Evolutionary conservation across 2,888 invertebrate species (phyloP), one percentile per base, ranked within the genome.

Genomic region (Melipona beecheii): DNA sequence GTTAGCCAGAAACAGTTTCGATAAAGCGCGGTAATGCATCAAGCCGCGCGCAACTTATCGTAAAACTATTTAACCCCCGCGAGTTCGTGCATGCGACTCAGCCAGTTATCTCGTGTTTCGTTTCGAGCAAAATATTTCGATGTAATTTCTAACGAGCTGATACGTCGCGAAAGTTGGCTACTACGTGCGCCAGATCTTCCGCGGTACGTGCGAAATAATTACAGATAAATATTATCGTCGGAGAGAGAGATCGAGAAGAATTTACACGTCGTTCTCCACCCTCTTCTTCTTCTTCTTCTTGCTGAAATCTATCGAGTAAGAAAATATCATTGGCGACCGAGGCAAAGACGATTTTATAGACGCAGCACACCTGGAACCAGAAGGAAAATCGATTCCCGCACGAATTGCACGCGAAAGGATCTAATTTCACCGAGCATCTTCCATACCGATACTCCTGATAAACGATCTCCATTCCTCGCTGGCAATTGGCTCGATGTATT

Each of bases 101-200:
- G 65, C 13, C 71, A 17, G 56, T 70, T 65, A 62, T 76, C 65
- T 74, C 70, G 70, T 19, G 56, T 76, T 78, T 70, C 80, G 77
- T 75, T 71, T 62, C 56, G 13, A 50, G 76, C 65, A 31, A 36
- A 85, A 78, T 78, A 74, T 83, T 81, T 75, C 62, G 72, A 78
- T 74, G 74, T 68, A 86, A 86, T 80, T 85, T 78, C 64, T 64
- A 81, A 81, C 86, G 62, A 77, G 79, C 76, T 76, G 85, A 78
- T 77, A 72, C 64, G 72, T 78, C 75, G 49, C 58, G 76, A 86
- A 84, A 86, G 84, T 76, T 86, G 15, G 50, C 54, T 62, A 68
- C 54, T 62, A 68, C 71, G 58, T 68, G 62, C 13, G 17, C 27
- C n/a, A 56, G 76, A 60, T 24, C 62, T 36, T 54, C n/a, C 62